Base-by-base conservation (phyloP, 2,888 invertebrate species). In the Subacronicta megacephala region DNA sequence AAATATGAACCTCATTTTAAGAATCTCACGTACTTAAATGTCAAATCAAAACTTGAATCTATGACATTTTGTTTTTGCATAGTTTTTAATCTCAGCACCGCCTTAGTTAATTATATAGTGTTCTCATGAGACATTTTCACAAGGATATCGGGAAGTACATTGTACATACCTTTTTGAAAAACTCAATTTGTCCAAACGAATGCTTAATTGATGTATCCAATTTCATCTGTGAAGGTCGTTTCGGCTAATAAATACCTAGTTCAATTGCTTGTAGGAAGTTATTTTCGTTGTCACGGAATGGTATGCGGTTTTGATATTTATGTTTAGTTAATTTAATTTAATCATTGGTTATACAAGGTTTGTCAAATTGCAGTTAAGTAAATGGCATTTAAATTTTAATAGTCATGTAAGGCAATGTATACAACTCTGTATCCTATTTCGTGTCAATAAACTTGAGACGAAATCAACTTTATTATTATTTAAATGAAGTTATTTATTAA, bases 201-300 rank as follows among this genome's bases (percentile, higher is more conserved):
- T 51, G 26, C 41, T 71, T 58, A 58, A 72, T 69, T 50, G 58
- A 55, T 50, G 50, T 53, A 40, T 59, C 50, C 53, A 62, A 72
- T 67, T 72, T 66, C 66, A 55, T 72, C 54, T 26, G 37, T 56
- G 61, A 68, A 81, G 83, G 82, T 63, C 56, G 43, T 57, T 42
- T 58, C 54, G 81, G 83, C 65, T 73, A 61, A 45, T 42, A 75
- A 65, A 66, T 75, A n/a, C n/a, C n/a, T n/a, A 58, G 74, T 77
- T 76, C 74, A 80, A 75, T 73, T 72, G 60, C 52, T 57, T 41
- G 35, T 17, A 67, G 75, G 75, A 76, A 76, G 76, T 76, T 62
- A 62, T 69, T 75, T 58, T 31, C 31, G 10, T 40, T 50, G 43
- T 46, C 51, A 57, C 69, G 64, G 46, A 62, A 52, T 31, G 52